phyloP scores from a whole-genome alignment of 2,888 invertebrate genomes.

The Lacanobia wlatinum region DNA sequence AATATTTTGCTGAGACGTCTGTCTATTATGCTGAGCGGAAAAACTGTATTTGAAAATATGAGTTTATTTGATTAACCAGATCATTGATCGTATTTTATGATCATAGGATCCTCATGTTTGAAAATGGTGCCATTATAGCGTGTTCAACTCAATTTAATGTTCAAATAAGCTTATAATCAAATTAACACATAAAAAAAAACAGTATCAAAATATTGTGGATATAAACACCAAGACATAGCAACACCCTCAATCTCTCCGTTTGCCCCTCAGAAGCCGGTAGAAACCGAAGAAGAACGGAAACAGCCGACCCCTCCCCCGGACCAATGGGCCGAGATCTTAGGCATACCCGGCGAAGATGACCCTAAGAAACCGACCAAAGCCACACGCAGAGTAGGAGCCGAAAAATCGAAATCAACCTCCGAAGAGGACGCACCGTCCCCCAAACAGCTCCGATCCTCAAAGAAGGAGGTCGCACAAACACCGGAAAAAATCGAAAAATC shows the following conservation, averaged over 20 bases:
- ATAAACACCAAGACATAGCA: constrained; percentile 17
- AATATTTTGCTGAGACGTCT: constrained; percentile 33
- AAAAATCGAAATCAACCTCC: constrained; percentile 66
- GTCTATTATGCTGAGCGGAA: constrained; percentile 32
- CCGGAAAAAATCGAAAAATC: constrained; percentile 74
- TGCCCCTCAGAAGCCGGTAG: constrained; percentile 63
- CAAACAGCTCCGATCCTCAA: constrained; percentile 82
- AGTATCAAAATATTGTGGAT: constrained; percentile 50
- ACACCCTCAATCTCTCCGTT: constrained; percentile 61
- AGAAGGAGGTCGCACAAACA: constrained; percentile 73
- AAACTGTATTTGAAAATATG: neutral
- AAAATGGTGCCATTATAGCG: neutral
- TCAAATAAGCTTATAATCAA: neutral
- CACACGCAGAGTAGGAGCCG: constrained; percentile 27
- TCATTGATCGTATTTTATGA: neutral
- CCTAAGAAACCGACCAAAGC: constrained; percentile 44
- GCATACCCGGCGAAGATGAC: constrained; percentile 83
- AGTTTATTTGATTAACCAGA: constrained; percentile 4
- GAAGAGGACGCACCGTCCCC: constrained; percentile 78
- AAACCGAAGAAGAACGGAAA: constrained; percentile 80
- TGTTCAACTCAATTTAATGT: neutral
- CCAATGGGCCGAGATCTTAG: constrained; percentile 88
- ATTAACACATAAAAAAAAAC: neutral
- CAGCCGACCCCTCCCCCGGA: constrained; percentile 88
- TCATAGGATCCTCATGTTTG: neutral